phyloP scores from a whole-genome alignment of 2,113 vertebrate species.

The Zosterops lateralis region DNA sequence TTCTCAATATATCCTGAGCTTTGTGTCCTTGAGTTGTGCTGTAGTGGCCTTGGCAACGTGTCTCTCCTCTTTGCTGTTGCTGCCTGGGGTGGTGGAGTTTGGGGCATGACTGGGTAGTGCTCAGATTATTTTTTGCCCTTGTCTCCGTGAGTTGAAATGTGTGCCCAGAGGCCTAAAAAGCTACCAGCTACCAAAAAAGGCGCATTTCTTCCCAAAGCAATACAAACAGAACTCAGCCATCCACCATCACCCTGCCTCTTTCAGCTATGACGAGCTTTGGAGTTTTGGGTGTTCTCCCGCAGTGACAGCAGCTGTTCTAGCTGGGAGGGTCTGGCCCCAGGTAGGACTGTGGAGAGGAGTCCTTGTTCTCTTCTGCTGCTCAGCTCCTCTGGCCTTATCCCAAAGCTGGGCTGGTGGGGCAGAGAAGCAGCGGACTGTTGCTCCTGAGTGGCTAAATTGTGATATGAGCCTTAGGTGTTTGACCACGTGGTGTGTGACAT shows the following conservation, averaged over 20 bases:
- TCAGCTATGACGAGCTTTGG: neutral
- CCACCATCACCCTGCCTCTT: neutral
- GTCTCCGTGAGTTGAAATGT: neutral
- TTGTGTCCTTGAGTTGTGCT: neutral
- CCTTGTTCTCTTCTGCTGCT: neutral
- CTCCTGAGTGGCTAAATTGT: fast-evolving
- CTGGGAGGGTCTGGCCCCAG: neutral
- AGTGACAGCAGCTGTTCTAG: neutral
- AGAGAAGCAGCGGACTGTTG: neutral
- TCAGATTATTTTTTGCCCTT: neutral
- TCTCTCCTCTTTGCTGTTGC: neutral
- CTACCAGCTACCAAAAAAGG: neutral
- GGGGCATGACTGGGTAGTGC: neutral
- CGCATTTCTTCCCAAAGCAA: neutral
- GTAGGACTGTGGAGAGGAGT: neutral
- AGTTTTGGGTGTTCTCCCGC: neutral
- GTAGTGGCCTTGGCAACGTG: neutral
- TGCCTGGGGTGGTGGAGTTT: neutral
- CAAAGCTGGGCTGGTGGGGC: neutral
- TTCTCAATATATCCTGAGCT: neutral
- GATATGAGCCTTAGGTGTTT: fast-evolving
- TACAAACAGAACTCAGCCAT: neutral
- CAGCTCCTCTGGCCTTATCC: neutral
- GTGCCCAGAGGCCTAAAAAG: neutral
- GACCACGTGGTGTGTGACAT: neutral